Conservation (phyloP, 2,888 invertebrate species). For the Lithophane socia region DNA sequence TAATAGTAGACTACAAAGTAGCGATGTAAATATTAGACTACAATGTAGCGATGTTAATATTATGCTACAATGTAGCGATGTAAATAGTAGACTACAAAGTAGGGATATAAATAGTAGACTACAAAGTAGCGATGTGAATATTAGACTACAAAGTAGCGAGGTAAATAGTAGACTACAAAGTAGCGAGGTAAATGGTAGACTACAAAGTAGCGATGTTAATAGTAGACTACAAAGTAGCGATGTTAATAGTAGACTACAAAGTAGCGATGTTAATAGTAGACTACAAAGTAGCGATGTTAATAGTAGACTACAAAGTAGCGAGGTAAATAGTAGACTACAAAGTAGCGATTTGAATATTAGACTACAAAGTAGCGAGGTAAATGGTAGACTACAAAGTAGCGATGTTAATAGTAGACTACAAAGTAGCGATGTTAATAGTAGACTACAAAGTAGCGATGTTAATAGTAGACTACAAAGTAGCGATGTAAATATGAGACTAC, state of each 20-base stretch:
- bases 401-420: background rate
- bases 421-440: background rate
- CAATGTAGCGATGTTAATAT: background rate
- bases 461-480: background rate
- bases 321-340: background rate
- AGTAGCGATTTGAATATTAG: background rate
- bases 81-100: background rate
- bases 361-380: no score
- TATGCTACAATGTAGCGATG: background rate
- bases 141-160: no score
- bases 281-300: background rate
- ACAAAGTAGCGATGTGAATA: background rate
- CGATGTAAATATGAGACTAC: background rate
- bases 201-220: background rate
- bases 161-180: no score
- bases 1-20: background rate
- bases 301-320: background rate
- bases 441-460: background rate
- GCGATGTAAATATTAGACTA: background rate
- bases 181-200: background rate
- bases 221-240: background rate
- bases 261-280: background rate
- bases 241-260: background rate
- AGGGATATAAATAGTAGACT: background rate
- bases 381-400: background rate